Conservation (phyloP, 2,113 vertebrate genomes). For the Tenebrosternarchus preto region DNA sequence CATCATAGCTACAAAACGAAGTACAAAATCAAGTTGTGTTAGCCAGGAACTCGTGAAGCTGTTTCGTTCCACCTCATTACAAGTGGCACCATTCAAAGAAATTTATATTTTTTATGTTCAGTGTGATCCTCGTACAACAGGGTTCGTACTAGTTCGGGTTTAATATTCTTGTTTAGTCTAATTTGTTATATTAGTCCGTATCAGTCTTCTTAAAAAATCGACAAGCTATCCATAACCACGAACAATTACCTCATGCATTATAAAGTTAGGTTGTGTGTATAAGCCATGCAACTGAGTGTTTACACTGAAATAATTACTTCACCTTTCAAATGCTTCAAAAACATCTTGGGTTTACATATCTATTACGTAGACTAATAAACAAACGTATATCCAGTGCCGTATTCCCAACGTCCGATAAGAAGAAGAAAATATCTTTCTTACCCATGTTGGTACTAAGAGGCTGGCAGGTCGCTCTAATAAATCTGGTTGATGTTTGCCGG, state of each 20-base stretch:
- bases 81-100: no score
- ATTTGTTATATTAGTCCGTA: not conserved
- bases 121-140: not conserved
- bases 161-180: not conserved
- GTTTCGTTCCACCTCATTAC: not conserved
- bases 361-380: not conserved
- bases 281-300: not conserved
- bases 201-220: no score
- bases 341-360: not conserved
- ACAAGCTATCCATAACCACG: not conserved
- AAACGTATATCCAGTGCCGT: no score
- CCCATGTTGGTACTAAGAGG: conserved; percentile 83
- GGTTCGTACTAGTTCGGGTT: not conserved
- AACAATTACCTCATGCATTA: not conserved
- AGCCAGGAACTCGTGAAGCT: no score
- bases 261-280: not conserved
- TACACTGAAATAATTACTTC: no score
- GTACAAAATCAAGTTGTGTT: not conserved
- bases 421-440: conserved; percentile 69
- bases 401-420: not conserved
- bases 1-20: no score
- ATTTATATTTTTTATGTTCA: not conserved
- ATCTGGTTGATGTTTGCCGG: conserved; percentile 78
- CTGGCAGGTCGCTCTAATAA: conserved; percentile 80
- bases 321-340: not conserved